phyloP scores from a whole-genome alignment of 2,113 vertebrate genomes.

The Neolamprologus toae region DNA sequence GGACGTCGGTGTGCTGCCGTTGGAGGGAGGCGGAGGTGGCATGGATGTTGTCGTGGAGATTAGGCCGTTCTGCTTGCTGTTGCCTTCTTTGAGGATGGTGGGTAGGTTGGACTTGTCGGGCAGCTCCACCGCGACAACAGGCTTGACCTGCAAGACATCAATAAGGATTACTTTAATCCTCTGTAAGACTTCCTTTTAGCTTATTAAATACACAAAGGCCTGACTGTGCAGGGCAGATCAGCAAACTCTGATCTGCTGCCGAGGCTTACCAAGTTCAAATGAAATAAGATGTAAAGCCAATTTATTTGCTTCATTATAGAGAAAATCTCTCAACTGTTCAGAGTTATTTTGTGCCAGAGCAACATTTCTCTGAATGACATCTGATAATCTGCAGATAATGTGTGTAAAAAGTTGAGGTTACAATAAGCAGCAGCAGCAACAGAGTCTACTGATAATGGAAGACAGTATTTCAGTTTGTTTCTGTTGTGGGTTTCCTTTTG shows the following conservation, averaged over 20 bases:
- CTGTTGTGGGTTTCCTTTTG: neutral
- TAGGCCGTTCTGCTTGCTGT: constrained; percentile 70
- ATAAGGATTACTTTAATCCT: neutral
- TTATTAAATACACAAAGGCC: neutral
- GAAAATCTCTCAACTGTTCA: neutral
- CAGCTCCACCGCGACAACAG: constrained; percentile 23
- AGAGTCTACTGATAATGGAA: neutral
- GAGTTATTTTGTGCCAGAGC: neutral
- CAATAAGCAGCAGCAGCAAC: neutral
- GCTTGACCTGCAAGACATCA: constrained; percentile 45
- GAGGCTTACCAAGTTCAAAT: neutral
- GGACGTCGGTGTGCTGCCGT: constrained; percentile 36
- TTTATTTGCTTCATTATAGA: neutral
- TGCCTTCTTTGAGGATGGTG: constrained; percentile 70
- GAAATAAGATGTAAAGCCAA: neutral
- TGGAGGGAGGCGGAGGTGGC: constrained; percentile 35
- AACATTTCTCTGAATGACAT: neutral
- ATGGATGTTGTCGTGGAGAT: constrained; percentile 36
- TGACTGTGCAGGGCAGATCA: neutral
- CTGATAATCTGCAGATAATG: neutral
- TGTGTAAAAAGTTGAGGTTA: neutral
- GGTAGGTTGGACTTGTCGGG: constrained; percentile 67
- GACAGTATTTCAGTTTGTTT: neutral
- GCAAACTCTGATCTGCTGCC: neutral
- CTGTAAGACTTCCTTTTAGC: neutral